Evolutionary conservation across 2,888 invertebrate genomes (phyloP), one percentile per base, ranked within the genome.

Genomic region (Alviniconcha strummeri): DNA sequence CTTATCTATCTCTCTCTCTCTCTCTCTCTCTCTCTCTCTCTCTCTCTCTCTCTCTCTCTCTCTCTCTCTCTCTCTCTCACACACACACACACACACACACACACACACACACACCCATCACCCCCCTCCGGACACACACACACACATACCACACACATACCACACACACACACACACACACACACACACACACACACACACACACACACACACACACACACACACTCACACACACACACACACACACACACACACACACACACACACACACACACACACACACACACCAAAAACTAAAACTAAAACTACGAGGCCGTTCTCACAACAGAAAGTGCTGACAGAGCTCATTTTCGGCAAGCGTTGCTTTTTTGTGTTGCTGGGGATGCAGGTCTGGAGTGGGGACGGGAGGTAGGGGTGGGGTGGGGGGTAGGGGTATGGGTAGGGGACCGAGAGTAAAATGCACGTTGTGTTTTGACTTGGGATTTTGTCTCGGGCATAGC

Each of bases 141-240:
- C 69, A 15, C 15, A n/a, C 69, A 69, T 0, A 69, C 69, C n/a
- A n/a, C 69, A 69, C 71, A 71, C 71, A 15, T n/a, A n/a, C n/a
- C 72, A 72, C 72, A 19, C 72, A 72, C 72, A 19, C 72, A 72
- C 72, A 19, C 72, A 72, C 72, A 36, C 72, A 72, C 36, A 72
- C 72, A 72, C 72, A 72, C 72, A 72, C 72, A 36, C 36, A 72
- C 72, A 72, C 72, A 72, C 72, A 72, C 72, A 72, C 72, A 72
- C 72, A 72, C 36, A n/a, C 17, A 4, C 69, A 15, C 15, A n/a
- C 69, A 69, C 4, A 69, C 69, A 69, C n/a, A n/a, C 69, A 69
- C 71, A 71, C 71, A 15, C 71, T 1, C n/a, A 13, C 15, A 9
- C 64, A 64, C 64, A 64, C 64, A 9, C 15, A 9, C 64, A 13